These are phyloP conservation scores for Upupa epops DNA, from an alignment of 2,113 vertebrate species.

Conservation along the genomic window DNA sequence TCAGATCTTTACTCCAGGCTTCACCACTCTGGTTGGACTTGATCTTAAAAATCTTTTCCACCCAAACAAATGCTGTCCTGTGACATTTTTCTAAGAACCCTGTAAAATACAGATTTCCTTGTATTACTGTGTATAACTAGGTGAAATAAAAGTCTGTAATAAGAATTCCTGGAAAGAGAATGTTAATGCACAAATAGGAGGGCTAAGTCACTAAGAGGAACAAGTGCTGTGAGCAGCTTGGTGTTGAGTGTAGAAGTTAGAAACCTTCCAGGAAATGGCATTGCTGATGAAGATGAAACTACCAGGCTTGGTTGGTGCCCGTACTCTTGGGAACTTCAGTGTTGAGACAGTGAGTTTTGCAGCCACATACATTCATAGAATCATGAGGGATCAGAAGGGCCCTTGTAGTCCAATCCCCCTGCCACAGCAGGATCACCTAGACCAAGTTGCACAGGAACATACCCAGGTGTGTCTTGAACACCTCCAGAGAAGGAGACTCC, in stretches of 20 bases:
- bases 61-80: too few species aligned
- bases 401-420: too few species aligned
- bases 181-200: fast-evolving
- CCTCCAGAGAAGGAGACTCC: too few species aligned
- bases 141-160: not conserved
- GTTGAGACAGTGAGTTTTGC: not conserved
- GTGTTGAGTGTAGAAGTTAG: not conserved
- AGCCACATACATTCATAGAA: fast-evolving
- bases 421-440: too few species aligned
- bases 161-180: not conserved
- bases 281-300: not conserved
- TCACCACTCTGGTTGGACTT: not conserved
- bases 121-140: not conserved
- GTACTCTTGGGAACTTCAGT: not conserved
- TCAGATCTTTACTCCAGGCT: too few species aligned
- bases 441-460: too few species aligned
- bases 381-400: too few species aligned
- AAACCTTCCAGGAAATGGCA: not conserved
- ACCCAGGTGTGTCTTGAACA: too few species aligned
- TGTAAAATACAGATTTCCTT: not conserved
- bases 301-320: not conserved
- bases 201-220: not conserved
- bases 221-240: not conserved
- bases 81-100: not conserved
- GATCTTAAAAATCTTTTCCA: too few species aligned